Percentiles rank a stretch among this genome's conserved stretches.
These are phyloP conservation scores for Shinisaurus crocodilurus DNA, from an alignment of 2,113 vertebrate genomes.

Conservation along the genomic window DNA sequence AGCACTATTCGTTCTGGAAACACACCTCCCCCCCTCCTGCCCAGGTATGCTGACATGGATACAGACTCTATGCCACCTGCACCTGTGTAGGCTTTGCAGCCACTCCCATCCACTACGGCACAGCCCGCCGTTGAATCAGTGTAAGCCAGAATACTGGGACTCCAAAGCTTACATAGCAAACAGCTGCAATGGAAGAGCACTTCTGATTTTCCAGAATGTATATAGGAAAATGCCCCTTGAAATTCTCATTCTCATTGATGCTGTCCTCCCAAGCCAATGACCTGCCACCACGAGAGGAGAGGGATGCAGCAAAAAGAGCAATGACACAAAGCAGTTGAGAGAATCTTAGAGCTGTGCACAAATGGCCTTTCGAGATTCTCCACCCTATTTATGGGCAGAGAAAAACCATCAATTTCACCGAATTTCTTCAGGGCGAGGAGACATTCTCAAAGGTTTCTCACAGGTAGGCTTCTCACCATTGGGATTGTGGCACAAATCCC, in stretches of 20 bases:
- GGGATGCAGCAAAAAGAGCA: background rate
- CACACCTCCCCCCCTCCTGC: too few species aligned
- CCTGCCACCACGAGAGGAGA: background rate
- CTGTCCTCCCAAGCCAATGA: background rate
- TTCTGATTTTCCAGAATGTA: background rate
- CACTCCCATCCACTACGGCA: background rate
- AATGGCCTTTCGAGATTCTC: too few species aligned
- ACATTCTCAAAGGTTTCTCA: too few species aligned
- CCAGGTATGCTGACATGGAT: background rate
- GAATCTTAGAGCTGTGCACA: too few species aligned
- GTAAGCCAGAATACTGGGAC: background rate
- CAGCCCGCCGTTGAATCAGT: background rate
- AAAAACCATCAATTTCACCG: too few species aligned
- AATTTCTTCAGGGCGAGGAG: too few species aligned
- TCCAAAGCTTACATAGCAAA: background rate
- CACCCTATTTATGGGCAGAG: too few species aligned
- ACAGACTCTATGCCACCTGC: background rate
- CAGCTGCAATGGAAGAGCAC: background rate
- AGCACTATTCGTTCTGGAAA: background rate
- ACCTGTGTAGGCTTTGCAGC: background rate
- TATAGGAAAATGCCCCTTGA: background rate
- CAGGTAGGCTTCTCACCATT: too few species aligned
- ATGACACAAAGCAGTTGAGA: too few species aligned
- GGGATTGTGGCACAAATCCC: too few species aligned
- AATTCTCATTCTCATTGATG: background rate